Base-by-base conservation (phyloP, 1,140 invertebrate genomes). In the Coenobita brevimanus region DNA sequence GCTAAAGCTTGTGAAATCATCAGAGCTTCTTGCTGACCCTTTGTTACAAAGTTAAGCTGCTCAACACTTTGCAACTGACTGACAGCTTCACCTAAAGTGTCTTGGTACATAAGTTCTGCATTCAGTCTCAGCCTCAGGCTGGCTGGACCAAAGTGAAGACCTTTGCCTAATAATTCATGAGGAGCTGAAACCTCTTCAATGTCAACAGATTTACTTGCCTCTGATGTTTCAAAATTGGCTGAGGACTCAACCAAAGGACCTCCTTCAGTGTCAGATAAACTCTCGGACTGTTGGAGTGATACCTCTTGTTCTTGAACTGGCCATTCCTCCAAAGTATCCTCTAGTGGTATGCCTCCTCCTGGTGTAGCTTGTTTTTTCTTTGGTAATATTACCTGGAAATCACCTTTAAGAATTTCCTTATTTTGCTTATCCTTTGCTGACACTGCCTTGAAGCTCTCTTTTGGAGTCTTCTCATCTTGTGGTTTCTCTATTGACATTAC, bases 51-150 rank as follows among this genome's bases (percentile, higher is more conserved):
- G 38, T 54, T 64, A 21, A 87, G 50, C 3, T 80, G 76, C 38
- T 87, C 76, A 41, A 78, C 85, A 60, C 54, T 67, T 24, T 71
- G 60, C 27, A 87, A 60, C 60, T 87, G 76, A 30, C 57, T 87
- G 6, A 87, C 13, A 71, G 85, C 85, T 81, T 87, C 78, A 38
- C 67, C 78, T 30, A 87, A 30, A 38, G 85, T 81, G 54, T 87
- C 85, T 57, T 87, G 85, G 43, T 87, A 87, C 85, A 81, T 87
- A 60, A 87, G 78, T 6, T 87, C 85, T 57, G 85, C 85, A 87
- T 87, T 87, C 30, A 87, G 64, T 50, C 85, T 30, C n/a, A 87
- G 67, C 27, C 85, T 87, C 21, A 87, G 67, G 67, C 78, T 87
- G 1, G 76, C 78, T 57, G 85, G 85, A 30, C 27, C 85, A 87